Conservation (phyloP, 2,797 vertebrate genomes). For the Holocentrus rufus region DNA sequence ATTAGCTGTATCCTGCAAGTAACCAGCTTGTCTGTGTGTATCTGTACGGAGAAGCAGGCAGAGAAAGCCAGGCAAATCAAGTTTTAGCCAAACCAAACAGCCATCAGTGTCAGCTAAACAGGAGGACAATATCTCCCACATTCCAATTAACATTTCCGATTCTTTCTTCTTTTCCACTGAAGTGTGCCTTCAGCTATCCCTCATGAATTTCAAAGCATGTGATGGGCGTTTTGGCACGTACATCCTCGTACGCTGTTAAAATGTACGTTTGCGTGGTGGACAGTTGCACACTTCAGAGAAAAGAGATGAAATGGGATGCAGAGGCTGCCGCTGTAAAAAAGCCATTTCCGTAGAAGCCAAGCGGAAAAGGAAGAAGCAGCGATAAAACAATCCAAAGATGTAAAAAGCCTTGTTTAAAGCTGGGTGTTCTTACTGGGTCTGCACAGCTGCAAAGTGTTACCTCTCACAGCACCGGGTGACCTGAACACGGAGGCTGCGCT, state of each 20-base stretch:
- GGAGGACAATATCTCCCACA: neutral
- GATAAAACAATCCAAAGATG: conserved; percentile 20
- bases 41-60: neutral
- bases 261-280: neutral
- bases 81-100: conserved; percentile 8
- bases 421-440: conserved; percentile 40
- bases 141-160: neutral
- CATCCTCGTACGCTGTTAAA: too few relatives aligned
- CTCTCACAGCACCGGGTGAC: conserved; percentile 74
- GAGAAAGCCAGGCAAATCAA: neutral
- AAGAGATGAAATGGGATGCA: too few relatives aligned
- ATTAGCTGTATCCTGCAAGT: neutral
- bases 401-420: conserved; percentile 2
- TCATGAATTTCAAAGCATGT: neutral
- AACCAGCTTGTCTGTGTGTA: neutral
- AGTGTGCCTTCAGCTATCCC: neutral
- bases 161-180: neutral
- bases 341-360: neutral
- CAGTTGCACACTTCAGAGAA: neutral
- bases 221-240: too few relatives aligned
- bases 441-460: conserved; percentile 68
- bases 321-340: neutral
- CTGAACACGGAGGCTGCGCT: conserved; percentile 21
- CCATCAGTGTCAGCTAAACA: neutral
- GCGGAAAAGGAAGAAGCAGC: neutral